phyloP scores from a whole-genome alignment of 2,113 vertebrate species.

The Pelecanoides urinatrix region DNA sequence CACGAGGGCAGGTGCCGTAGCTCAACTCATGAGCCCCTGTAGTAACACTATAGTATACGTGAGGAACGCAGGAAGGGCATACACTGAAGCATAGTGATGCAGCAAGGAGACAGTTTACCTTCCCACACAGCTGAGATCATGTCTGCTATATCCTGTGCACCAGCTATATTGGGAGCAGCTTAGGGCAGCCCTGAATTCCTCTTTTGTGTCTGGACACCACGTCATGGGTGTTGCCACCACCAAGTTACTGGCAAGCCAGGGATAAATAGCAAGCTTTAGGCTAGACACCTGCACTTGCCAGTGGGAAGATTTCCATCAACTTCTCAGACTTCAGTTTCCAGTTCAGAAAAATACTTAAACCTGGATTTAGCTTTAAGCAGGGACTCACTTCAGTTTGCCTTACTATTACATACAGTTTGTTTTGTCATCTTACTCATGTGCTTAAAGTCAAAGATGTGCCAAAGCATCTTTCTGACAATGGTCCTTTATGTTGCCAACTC shows the following conservation, averaged over 20 bases:
- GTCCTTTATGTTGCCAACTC: background rate
- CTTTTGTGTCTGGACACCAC: background rate
- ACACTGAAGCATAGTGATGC: background rate
- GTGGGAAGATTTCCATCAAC: background rate
- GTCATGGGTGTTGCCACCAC: background rate
- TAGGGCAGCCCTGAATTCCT: constrained; percentile 20
- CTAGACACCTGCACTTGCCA: constrained; percentile 26
- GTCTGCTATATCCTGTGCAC: background rate
- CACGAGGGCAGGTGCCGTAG: background rate
- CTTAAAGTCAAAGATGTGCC: background rate
- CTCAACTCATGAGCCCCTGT: background rate
- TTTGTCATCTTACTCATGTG: background rate
- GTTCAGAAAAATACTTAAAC: background rate
- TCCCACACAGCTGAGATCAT: constrained; percentile 50
- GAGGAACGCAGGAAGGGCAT: background rate
- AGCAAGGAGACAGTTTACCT: background rate
- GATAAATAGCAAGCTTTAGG: background rate
- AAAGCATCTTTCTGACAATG: constrained; percentile 4
- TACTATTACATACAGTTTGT: background rate
- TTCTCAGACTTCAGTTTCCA: background rate
- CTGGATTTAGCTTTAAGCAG: background rate
- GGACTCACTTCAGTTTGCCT: background rate
- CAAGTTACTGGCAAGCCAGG: background rate
- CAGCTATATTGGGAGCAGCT: background rate
- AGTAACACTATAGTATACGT: rapidly evolving